These are phyloP conservation scores for Lota lota DNA, from an alignment of 2,113 vertebrate genomes.

Conservation along the genomic window DNA sequence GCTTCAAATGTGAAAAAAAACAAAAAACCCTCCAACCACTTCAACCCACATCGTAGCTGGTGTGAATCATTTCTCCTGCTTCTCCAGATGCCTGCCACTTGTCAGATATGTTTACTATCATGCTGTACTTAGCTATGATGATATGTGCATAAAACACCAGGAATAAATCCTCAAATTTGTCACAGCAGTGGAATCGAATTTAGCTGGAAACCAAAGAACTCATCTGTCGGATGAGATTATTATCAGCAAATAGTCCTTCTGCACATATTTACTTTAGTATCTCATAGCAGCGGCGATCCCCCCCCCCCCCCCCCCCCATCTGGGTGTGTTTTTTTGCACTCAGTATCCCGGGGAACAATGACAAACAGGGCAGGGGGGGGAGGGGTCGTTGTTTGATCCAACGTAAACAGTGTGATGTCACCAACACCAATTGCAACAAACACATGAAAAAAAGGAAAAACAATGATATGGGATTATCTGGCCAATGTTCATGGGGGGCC, in stretches of 20 bases:
- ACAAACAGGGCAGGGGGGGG: conserved; percentile 47
- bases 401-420: conserved; percentile 53
- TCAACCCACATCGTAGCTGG: too few relatives aligned
- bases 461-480: conserved; percentile 60
- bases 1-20: too few relatives aligned
- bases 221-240: conserved; percentile 64
- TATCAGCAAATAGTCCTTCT: conserved; percentile 63
- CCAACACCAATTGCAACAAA: conserved; percentile 60
- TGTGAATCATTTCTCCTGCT: too few relatives aligned
- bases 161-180: conserved; percentile 8
- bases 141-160: conserved; percentile 2
- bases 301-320: conserved; percentile 31
- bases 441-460: conserved; percentile 34
- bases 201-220: conserved; percentile 16
- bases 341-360: conserved; percentile 44
- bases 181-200: conserved; percentile 27
- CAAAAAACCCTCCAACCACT: too few relatives aligned
- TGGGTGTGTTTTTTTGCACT: conserved; percentile 55
- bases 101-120: not conserved
- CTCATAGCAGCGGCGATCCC: conserved; percentile 38
- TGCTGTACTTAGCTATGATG: not conserved
- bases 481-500: conserved; percentile 31
- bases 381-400: conserved; percentile 5
- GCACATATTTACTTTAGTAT: conserved; percentile 59
- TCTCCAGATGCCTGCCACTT: not conserved